Evolutionary conservation across 2,888 invertebrate species (phyloP).

Genomic region (Drosophila ustulata): DNA sequence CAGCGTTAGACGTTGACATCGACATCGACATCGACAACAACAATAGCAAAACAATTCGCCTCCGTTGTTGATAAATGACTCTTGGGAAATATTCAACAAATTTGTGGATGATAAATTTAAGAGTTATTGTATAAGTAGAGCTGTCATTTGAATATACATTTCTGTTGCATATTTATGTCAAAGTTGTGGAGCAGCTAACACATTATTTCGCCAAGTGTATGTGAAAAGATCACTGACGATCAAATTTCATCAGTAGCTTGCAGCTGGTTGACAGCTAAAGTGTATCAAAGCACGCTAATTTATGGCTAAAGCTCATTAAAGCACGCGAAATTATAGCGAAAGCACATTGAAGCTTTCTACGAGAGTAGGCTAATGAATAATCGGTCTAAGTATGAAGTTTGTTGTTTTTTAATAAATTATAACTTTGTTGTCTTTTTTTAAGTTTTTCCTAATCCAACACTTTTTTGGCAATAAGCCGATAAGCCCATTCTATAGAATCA

Average conservation of each 20-base stretch:
- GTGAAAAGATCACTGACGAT: background rate
- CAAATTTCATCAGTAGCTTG: background rate
- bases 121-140: slow-evolving; percentile 13
- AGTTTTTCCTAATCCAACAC: too few relatives aligned
- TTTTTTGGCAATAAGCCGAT: too few relatives aligned
- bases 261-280: background rate
- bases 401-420: background rate
- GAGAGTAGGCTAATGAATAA: too few relatives aligned
- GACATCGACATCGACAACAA: slow-evolving; percentile 14
- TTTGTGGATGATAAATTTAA: slow-evolving; percentile 40
- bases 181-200: background rate
- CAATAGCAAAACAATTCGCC: slow-evolving; percentile 34
- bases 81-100: slow-evolving; percentile 52
- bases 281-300: background rate
- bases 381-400: background rate
- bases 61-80: slow-evolving; percentile 47
- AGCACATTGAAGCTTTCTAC: background rate
- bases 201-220: slow-evolving; percentile 13
- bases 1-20: background rate
- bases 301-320: background rate
- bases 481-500: too few relatives aligned
- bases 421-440: too few relatives aligned
- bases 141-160: slow-evolving; percentile 6
- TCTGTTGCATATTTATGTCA: background rate
- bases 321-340: background rate